These are phyloP conservation scores for Amaurobius ferox DNA, from an alignment of 2,888 invertebrate genomes.

Conservation along the genomic window DNA sequence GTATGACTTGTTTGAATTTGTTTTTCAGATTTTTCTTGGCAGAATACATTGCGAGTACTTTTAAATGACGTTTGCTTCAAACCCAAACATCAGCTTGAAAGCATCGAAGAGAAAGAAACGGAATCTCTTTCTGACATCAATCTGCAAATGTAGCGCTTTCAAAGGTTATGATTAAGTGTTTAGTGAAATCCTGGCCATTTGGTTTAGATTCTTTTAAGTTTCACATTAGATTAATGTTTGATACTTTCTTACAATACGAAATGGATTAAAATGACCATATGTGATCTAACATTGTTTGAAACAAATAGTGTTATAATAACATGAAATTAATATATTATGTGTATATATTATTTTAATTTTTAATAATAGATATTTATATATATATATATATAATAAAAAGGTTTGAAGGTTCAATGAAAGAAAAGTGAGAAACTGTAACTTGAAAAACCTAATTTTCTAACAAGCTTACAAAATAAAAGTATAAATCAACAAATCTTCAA, in stretches of 20 bases:
- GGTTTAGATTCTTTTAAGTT: neutral
- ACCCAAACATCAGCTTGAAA: conserved; percentile 20
- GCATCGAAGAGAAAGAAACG: neutral
- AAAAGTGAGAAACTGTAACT: no score
- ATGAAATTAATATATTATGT: no score
- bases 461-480: no score
- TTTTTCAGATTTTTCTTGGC: conserved; percentile 39
- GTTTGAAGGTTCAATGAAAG: no score
- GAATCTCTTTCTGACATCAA: conserved; percentile 17
- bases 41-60: conserved; percentile 38
- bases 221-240: neutral
- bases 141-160: conserved; percentile 9
- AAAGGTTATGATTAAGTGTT: conserved; percentile 16
- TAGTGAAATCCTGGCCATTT: neutral
- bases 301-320: no score
- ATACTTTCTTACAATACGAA: neutral
- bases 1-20: conserved; percentile 57
- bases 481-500: no score
- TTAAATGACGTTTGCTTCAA: conserved; percentile 26
- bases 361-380: no score
- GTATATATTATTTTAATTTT: no score
- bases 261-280: neutral
- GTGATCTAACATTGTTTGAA: no score
- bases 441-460: no score
- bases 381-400: no score